phyloP scores from a whole-genome alignment of 2,113 vertebrate genomes.

The Speoplatyrhinus poulsoni region DNA sequence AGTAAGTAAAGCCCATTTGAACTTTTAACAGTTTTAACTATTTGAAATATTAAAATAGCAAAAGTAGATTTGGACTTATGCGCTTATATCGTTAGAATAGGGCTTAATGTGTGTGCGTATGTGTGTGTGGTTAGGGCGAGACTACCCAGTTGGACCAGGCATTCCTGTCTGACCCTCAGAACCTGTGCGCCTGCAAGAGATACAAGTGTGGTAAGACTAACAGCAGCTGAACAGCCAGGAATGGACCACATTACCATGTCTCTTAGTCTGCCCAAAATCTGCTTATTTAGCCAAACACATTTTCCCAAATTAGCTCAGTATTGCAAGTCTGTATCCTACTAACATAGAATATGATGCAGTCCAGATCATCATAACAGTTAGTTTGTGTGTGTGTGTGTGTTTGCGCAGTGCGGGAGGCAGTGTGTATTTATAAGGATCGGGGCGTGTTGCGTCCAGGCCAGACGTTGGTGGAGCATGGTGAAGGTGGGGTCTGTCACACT shows the following conservation, averaged over 20 bases:
- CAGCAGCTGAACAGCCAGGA: neutral
- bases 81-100: too few species aligned
- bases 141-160: conserved; percentile 83
- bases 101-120: neutral
- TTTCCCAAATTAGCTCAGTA: neutral
- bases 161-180: conserved; percentile 81
- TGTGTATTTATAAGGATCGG: conserved; percentile 85
- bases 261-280: neutral
- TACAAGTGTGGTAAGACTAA: conserved; percentile 87
- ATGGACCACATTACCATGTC: neutral
- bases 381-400: conserved; percentile 29
- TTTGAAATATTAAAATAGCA: too few species aligned
- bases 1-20: too few species aligned
- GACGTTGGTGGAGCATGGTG: conserved; percentile 83
- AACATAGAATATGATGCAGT: too few species aligned
- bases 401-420: conserved; percentile 84
- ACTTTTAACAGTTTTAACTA: too few species aligned
- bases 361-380: neutral
- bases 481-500: conserved; percentile 82
- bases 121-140: conserved; percentile 82
- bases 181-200: conserved; percentile 86
- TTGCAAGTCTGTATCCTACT: too few species aligned
- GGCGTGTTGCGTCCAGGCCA: conserved; percentile 90
- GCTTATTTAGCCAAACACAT: neutral
- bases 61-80: too few species aligned